Percentiles rank a stretch among this genome's conserved stretches.
These are phyloP conservation scores for Xiphophorus hellerii DNA, from an alignment of 2,113 vertebrate genomes.

Conservation along the genomic window DNA sequence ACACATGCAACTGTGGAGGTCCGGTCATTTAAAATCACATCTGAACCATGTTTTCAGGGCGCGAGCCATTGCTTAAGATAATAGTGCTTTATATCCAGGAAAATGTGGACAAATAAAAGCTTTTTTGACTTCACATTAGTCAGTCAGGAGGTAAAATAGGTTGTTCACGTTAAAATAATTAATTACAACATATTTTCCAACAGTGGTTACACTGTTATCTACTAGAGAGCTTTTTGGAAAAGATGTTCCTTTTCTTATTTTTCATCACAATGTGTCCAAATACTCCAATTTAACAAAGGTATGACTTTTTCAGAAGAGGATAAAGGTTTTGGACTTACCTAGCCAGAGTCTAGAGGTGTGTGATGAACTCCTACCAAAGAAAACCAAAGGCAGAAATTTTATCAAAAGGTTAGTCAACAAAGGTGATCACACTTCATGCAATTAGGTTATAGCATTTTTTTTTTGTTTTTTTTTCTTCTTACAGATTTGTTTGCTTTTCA, in stretches of 20 bases:
- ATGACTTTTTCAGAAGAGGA: no score
- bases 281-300: no score
- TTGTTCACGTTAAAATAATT: not conserved
- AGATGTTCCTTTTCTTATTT: no score
- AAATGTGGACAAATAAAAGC: not conserved
- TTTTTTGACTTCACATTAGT: not conserved
- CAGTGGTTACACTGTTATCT: no score
- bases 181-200: not conserved
- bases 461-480: not conserved
- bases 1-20: not conserved
- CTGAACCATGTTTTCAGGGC: not conserved
- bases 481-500: not conserved
- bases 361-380: not conserved
- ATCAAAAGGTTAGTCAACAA: not conserved
- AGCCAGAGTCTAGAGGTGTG: no score
- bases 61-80: not conserved
- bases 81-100: not conserved
- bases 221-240: no score
- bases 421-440: not conserved
- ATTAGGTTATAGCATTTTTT: no score
- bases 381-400: not conserved
- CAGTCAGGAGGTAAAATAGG: not conserved
- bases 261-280: no score
- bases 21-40: not conserved
- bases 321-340: not conserved